phyloP scores from a whole-genome alignment of 2,113 vertebrate genomes.

The Cheirogaleus medius region DNA sequence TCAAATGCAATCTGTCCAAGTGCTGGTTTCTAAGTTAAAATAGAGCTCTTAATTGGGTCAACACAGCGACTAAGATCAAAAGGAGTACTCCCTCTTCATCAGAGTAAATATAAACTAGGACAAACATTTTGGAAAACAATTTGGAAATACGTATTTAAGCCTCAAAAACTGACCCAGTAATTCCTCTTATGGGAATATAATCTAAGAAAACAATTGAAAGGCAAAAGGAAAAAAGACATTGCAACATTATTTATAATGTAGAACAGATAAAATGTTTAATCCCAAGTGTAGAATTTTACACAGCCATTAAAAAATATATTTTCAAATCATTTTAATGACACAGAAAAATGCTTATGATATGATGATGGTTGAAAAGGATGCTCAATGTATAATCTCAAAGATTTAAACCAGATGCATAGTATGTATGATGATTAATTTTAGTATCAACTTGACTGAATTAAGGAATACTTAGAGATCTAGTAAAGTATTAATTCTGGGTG shows the following conservation, averaged over 20 bases:
- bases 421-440: neutral
- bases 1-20: neutral
- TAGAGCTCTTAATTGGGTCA: constrained; percentile 26
- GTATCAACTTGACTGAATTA: neutral
- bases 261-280: neutral
- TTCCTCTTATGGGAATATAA: constrained; percentile 22
- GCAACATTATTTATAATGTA: constrained; percentile 8
- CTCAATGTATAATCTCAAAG: neutral
- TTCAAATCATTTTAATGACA: neutral
- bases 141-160: constrained; percentile 17
- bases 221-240: neutral
- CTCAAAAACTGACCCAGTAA: constrained; percentile 6
- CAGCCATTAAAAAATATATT: neutral
- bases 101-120: neutral
- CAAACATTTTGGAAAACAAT: constrained; percentile 28
- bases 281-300: neutral
- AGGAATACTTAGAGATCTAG: neutral
- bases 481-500: neutral
- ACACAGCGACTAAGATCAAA: neutral
- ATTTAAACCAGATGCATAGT: constrained; percentile 36
- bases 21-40: constrained; percentile 47
- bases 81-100: neutral
- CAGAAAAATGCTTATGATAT: neutral
- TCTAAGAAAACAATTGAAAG: constrained; percentile 34
- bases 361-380: neutral